Conservation (phyloP, 2,888 invertebrate species). For the Fragum whitleyi region DNA sequence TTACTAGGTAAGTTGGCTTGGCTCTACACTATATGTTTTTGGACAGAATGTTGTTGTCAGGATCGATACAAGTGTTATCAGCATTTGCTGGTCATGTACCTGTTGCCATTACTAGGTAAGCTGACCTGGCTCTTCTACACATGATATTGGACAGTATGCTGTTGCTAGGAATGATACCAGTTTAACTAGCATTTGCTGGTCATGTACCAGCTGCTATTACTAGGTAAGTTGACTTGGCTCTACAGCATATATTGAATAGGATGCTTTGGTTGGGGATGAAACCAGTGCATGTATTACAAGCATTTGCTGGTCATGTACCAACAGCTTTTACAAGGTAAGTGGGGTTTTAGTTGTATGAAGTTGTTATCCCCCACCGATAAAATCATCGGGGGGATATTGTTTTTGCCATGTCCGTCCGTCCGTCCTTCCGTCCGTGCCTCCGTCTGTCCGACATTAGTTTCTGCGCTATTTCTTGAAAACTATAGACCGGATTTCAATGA, state of each 20-base stretch:
- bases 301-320: slow-evolving; percentile 96
- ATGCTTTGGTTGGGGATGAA: slow-evolving; percentile 94
- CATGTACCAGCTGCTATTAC: slow-evolving; percentile 92
- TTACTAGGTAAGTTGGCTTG: slow-evolving; percentile 85
- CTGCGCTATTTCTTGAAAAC: too few relatives aligned
- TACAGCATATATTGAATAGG: slow-evolving; percentile 92
- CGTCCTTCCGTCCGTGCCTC: too few relatives aligned
- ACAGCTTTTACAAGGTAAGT: slow-evolving; percentile 87
- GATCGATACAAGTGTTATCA: slow-evolving; percentile 91
- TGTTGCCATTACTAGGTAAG: slow-evolving; percentile 87
- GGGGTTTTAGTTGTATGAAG: too few relatives aligned
- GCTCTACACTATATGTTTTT: not conserved
- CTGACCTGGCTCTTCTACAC: slow-evolving; percentile 90
- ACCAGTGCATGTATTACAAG: slow-evolving; percentile 89
- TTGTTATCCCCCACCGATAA: too few relatives aligned
- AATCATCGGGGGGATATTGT: too few relatives aligned
- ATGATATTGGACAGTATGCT: slow-evolving; percentile 91
- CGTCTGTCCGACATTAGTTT: too few relatives aligned
- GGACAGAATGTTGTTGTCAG: slow-evolving; percentile 91
- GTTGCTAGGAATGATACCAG: slow-evolving; percentile 91
- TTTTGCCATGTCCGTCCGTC: too few relatives aligned
- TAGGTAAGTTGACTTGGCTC: slow-evolving; percentile 80
- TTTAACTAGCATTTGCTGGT: slow-evolving; percentile 94
- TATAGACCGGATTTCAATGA: too few relatives aligned
- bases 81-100: slow-evolving; percentile 97